Conservation (phyloP, 1,140 invertebrate species). For the Bombyx mori region DNA sequence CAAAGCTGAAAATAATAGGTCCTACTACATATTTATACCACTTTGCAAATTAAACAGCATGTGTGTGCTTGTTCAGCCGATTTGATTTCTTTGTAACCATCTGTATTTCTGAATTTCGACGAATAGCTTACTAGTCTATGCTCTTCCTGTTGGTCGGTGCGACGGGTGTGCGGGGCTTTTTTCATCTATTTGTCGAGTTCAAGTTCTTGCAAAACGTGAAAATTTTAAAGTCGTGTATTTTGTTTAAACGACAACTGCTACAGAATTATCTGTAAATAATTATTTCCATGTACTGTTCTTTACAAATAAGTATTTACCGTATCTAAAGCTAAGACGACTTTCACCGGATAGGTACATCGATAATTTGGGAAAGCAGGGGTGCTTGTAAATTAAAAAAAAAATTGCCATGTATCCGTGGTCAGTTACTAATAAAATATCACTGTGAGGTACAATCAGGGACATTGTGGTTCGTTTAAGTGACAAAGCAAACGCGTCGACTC, state of each 20-base stretch:
- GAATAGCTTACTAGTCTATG: conserved; percentile 39
- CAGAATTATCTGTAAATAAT: not conserved
- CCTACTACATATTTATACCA: no score
- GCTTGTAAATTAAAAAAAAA: conserved; percentile 32
- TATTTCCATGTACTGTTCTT: conserved; percentile 20
- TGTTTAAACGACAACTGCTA: conserved; percentile 23
- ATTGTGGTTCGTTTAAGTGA: conserved; percentile 62
- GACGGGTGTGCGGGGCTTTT: conserved; percentile 14
- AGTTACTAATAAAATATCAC: conserved; percentile 43
- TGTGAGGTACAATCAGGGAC: conserved; percentile 38
- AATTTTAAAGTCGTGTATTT: conserved; percentile 34
- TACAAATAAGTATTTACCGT: conserved; percentile 19
- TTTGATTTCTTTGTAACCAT: not conserved
- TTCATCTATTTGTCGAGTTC: conserved; percentile 18
- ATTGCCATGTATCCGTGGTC: conserved; percentile 58
- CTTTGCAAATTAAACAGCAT: no score
- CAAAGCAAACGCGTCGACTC: conserved; percentile 61
- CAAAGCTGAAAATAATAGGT: no score
- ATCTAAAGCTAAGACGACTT: conserved; percentile 44
- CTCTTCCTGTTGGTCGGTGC: conserved; percentile 29
- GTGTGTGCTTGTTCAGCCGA: not conserved
- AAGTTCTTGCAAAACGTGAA: conserved; percentile 36
- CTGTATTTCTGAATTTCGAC: conserved; percentile 8
- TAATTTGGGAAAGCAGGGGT: conserved; percentile 55
- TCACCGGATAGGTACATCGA: conserved; percentile 54